Percentiles rank a stretch among this genome's conserved stretches.
Conservation (phyloP, 2,113 vertebrate genomes). For the Menidia beryllina region DNA sequence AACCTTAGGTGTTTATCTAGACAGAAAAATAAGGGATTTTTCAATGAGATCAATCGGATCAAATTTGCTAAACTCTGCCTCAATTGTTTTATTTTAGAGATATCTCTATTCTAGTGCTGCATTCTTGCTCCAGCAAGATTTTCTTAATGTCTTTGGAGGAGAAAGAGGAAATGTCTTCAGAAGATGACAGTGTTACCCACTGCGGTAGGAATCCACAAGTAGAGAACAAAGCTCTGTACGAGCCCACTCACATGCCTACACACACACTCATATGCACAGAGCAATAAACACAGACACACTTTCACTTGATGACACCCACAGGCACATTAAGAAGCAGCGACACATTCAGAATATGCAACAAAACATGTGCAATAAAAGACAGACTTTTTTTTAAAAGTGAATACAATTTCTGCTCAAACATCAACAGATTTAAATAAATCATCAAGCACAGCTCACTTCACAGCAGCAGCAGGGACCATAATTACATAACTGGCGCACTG, state of each 20-base stretch:
- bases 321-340: constrained; percentile 34
- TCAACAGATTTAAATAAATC: constrained; percentile 56
- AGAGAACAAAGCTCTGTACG: constrained; percentile 27
- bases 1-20: too few species aligned
- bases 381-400: neutral
- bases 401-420: constrained; percentile 39
- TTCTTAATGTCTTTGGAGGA: neutral
- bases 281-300: constrained; percentile 46
- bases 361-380: constrained; percentile 42
- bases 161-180: constrained; percentile 17
- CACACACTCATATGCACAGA: constrained; percentile 13
- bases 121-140: neutral
- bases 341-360: constrained; percentile 19
- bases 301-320: constrained; percentile 59
- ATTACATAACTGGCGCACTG: constrained; percentile 66
- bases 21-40: too few species aligned
- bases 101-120: neutral
- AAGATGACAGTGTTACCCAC: constrained; percentile 15
- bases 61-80: neutral
- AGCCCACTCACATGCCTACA: constrained; percentile 65
- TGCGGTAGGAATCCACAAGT: constrained; percentile 19
- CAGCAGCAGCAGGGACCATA: constrained; percentile 48
- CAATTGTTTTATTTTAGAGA: neutral
- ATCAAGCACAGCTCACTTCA: constrained; percentile 46
- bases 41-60: too few species aligned